Conservation (phyloP, 2,797 vertebrate genomes). For the Meda fulgida region DNA sequence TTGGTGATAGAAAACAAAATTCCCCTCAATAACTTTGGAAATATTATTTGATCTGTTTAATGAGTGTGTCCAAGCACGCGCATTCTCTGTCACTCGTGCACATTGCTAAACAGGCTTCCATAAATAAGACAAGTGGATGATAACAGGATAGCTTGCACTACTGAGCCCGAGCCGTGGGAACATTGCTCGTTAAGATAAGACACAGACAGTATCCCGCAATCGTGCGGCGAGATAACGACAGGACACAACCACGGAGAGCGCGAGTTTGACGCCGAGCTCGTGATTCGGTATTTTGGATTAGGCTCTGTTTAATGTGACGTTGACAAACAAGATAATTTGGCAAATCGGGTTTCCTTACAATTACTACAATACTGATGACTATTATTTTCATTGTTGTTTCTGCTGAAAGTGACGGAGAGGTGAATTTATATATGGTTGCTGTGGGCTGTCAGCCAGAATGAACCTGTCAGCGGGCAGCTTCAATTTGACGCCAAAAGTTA, state of each 20-base stretch:
- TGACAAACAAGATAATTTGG: background rate
- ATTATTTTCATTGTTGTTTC: background rate
- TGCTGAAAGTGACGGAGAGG: background rate
- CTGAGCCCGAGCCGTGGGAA: constrained; percentile 34
- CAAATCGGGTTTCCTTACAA: background rate
- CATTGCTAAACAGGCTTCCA: constrained; percentile 26
- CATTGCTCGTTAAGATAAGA: constrained; percentile 34
- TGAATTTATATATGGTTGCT: background rate
- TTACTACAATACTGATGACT: background rate
- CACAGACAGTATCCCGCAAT: background rate
- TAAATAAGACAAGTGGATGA: constrained; percentile 55
- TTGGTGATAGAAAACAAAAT: background rate
- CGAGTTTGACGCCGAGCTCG: background rate
- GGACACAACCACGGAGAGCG: background rate
- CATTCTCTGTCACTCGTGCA: background rate
- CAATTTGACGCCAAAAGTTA: too few relatives aligned
- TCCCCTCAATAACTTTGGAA: background rate
- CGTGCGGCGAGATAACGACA: constrained; percentile 11
- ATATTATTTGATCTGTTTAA: background rate
- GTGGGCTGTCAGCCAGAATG: background rate
- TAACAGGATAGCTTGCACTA: constrained; percentile 11
- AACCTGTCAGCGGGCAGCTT: too few relatives aligned
- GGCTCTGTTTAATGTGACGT: constrained; percentile 5
- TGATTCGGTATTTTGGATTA: background rate
- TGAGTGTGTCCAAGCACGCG: background rate